phyloP scores from a whole-genome alignment of 2,797 vertebrate species.

The Lophius americanus region DNA sequence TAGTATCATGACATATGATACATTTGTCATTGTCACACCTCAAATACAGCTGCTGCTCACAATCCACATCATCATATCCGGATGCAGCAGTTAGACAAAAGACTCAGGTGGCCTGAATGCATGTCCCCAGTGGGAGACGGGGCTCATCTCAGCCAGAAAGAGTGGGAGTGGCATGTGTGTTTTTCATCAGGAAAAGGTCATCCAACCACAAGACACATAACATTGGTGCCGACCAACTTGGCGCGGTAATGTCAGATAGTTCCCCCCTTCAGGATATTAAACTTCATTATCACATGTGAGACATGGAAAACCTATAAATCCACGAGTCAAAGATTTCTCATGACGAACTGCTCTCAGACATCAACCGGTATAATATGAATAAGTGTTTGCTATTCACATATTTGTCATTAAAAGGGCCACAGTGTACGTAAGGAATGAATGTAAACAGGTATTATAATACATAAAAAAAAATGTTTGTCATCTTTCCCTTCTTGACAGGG shows the following conservation, averaged over 20 bases:
- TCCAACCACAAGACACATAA: constrained; percentile 59
- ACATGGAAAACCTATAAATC: constrained; percentile 12
- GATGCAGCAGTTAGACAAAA: constrained; percentile 59
- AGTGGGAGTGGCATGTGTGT: constrained; percentile 67
- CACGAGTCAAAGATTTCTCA: not conserved
- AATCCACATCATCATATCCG: constrained; percentile 34
- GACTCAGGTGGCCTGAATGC: constrained; percentile 70
- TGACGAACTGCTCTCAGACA: not conserved
- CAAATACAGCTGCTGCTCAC: constrained; percentile 55
- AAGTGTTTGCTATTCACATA: too few relatives aligned
- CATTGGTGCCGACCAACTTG: constrained; percentile 50
- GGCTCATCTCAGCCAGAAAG: constrained; percentile 69
- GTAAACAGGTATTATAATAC: too few relatives aligned
- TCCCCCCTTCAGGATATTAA: constrained; percentile 47
- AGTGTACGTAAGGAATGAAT: not conserved
- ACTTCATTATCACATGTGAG: constrained; percentile 32
- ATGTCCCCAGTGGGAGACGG: constrained; percentile 62
- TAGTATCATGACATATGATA: constrained; percentile 15
- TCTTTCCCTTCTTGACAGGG: constrained; percentile 60
- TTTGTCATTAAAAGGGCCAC: not conserved
- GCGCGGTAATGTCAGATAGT: constrained; percentile 60
- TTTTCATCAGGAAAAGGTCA: constrained; percentile 73
- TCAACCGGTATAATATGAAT: not conserved
- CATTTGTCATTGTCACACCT: constrained; percentile 21
- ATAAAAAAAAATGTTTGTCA: too few relatives aligned